These are phyloP conservation scores for Drosophila sturtevanti DNA, from an alignment of 1,140 invertebrate genomes.

Conservation along the genomic window DNA sequence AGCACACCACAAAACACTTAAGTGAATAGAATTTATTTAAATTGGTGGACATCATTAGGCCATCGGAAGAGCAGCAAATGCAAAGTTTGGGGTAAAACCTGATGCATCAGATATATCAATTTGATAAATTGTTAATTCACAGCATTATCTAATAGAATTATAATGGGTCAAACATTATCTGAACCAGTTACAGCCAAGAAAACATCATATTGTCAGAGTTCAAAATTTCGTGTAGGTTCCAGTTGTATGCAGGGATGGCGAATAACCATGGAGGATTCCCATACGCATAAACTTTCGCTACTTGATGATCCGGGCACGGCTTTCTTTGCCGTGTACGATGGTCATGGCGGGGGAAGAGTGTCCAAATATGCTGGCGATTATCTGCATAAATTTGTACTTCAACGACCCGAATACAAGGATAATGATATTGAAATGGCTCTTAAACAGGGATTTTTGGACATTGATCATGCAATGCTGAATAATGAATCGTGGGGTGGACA, in stretches of 20 bases:
- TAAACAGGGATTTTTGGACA: slow-evolving; percentile 94
- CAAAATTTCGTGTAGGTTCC: slow-evolving; percentile 89
- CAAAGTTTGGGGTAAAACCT: too few species aligned
- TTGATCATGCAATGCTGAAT: slow-evolving; percentile 95
- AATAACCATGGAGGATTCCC: slow-evolving; percentile 99
- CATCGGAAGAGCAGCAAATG: too few species aligned
- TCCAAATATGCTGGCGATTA: slow-evolving; percentile 97
- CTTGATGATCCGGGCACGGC: slow-evolving; percentile 95
- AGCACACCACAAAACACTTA: neutral
- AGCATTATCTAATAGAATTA: neutral
- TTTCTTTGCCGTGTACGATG: slow-evolving; percentile 97
- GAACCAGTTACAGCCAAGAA: slow-evolving; percentile 97
- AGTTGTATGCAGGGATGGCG: slow-evolving; percentile 99
- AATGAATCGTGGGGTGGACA: slow-evolving; percentile 94
- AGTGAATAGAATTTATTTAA: too few species aligned
- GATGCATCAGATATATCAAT: too few species aligned
- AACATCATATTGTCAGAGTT: slow-evolving; percentile 90
- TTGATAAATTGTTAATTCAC: neutral
- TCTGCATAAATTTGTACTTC: slow-evolving; percentile 93
- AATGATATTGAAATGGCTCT: slow-evolving; percentile 83
- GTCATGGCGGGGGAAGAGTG: slow-evolving; percentile 89
- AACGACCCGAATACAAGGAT: slow-evolving; percentile 87
- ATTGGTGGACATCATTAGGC: too few species aligned
- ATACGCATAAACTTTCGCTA: slow-evolving; percentile 95
- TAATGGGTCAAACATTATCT: slow-evolving; percentile 97